phyloP scores from a whole-genome alignment of 2,113 vertebrate genomes.

The Uria aalge region DNA sequence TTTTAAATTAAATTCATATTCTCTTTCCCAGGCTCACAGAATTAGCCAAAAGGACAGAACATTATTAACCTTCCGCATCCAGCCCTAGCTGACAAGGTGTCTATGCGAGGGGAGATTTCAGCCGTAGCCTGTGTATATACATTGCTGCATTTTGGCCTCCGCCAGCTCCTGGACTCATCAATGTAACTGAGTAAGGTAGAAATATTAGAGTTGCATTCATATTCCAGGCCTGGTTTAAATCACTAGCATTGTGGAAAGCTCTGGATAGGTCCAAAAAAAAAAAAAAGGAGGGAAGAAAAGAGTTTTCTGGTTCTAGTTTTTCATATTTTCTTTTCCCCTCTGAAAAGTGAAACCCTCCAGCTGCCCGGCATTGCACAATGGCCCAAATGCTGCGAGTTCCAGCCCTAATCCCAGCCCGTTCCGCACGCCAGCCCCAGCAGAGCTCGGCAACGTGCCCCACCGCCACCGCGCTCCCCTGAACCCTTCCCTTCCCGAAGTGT shows the following conservation, averaged over 20 bases:
- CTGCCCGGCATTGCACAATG: conserved; percentile 74
- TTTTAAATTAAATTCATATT: conserved; percentile 57
- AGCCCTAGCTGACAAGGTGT: neutral
- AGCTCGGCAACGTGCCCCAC: conserved; percentile 49
- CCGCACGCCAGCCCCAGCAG: conserved; percentile 58
- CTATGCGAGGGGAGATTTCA: conserved; percentile 1
- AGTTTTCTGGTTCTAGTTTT: conserved; percentile 78
- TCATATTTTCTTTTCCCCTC: conserved; percentile 55
- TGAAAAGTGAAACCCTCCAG: conserved; percentile 80
- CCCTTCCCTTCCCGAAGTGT: neutral
- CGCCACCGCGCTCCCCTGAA: neutral
- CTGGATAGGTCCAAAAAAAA: conserved; percentile 58
- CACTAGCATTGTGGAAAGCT: conserved; percentile 71
- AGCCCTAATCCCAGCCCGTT: conserved; percentile 61
- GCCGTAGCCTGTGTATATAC: neutral
- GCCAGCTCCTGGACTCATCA: conserved; percentile 56
- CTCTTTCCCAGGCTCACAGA: neutral
- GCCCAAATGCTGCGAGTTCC: conserved; percentile 55
- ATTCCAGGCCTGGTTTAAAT: conserved; percentile 78
- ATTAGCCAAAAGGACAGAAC: neutral
- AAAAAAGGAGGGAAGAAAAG: conserved; percentile 24
- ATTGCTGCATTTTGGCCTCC: neutral
- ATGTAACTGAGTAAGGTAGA: conserved; percentile 63
- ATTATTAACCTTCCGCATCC: neutral
- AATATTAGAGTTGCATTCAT: conserved; percentile 68